Evolutionary conservation across 1,140 invertebrate species (phyloP).

Genomic region (Metopolophium dirhodum): DNA sequence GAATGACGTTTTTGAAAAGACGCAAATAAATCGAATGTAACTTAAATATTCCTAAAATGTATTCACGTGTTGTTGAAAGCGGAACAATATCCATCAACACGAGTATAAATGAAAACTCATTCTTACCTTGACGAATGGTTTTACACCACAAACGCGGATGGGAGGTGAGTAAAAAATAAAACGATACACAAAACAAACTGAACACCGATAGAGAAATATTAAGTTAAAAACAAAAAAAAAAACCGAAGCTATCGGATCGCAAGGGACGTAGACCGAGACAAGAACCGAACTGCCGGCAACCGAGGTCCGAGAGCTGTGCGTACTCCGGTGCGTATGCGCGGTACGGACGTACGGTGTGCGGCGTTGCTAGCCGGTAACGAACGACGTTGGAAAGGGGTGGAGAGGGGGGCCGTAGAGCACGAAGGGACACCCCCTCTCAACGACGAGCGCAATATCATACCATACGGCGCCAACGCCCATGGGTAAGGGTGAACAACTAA

Average conservation of each 20-base stretch:
- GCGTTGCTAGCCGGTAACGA: constrained; percentile 32
- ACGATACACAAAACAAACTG: background rate
- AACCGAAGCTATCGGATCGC: background rate
- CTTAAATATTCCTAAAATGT: background rate
- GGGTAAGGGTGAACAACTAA: constrained; percentile 51
- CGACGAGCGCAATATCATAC: background rate
- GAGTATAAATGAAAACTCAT: background rate
- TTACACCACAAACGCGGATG: background rate
- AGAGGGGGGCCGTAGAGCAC: background rate
- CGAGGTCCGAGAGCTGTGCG: background rate
- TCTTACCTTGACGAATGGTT: background rate
- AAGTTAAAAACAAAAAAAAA: background rate
- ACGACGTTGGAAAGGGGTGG: background rate
- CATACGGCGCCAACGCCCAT: constrained; percentile 54
- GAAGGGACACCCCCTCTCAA: constrained; percentile 46
- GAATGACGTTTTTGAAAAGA: background rate
- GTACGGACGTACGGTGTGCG: background rate
- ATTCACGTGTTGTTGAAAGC: background rate
- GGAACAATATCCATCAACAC: background rate
- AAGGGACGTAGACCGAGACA: background rate
- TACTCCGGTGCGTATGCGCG: background rate
- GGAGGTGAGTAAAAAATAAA: background rate
- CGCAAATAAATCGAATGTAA: background rate
- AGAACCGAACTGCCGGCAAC: constrained; percentile 16
- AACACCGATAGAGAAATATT: background rate